phyloP scores from a whole-genome alignment of 2,888 invertebrate species.

The Netelia virgata region DNA sequence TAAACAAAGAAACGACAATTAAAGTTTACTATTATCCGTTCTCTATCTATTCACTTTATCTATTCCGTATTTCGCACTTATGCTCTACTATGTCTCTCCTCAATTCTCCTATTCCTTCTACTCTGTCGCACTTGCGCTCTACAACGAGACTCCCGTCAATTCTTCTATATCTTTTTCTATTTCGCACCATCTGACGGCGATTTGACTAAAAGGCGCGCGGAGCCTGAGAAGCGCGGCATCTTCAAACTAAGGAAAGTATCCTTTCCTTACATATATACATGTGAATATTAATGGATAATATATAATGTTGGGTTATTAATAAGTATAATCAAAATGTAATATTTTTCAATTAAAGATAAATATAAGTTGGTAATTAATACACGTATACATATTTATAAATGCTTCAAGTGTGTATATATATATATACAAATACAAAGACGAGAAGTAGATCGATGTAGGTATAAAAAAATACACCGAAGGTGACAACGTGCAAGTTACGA shows the following conservation, averaged over 20 bases:
- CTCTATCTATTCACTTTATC: neutral
- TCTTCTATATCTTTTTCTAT: no score
- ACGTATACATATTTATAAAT: no score
- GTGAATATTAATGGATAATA: no score
- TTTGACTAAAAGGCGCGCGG: no score
- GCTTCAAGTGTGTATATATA: no score
- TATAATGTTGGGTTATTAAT: no score
- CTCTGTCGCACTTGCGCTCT: no score
- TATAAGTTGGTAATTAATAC: no score
- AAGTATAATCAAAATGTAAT: no score
- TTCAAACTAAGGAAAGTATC: neutral
- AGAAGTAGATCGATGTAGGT: neutral
- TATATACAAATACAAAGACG: neutral
- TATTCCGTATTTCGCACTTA: neutral
- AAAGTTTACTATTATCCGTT: neutral
- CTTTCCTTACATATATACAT: constrained; percentile 8
- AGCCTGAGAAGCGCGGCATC: neutral
- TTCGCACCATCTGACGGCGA: neutral
- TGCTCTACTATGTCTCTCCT: neutral
- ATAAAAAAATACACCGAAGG: neutral
- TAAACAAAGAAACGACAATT: constrained; percentile 12
- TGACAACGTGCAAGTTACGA: constrained; percentile 15
- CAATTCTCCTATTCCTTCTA: no score
- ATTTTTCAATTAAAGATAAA: no score
- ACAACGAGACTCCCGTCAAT: no score